Evolutionary conservation across 2,113 vertebrate species (phyloP), one percentile per base, ranked within the genome.

Genomic region (Ivindomyrus marchei): DNA sequence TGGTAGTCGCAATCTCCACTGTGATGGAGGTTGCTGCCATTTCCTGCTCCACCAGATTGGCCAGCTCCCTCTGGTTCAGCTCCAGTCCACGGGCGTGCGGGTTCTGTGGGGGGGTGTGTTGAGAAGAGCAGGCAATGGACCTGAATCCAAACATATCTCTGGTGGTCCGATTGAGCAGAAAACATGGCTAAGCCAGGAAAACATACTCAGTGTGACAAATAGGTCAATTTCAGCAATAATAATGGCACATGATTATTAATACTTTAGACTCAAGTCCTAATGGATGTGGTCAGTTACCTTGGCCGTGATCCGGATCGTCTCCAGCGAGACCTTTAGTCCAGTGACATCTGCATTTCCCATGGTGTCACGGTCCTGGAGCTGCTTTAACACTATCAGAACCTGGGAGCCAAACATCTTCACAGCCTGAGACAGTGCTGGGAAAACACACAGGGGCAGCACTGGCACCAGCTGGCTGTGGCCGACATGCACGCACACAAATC

Each of bases 41-140:
- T 95, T 99, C 98, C 91, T 97, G 97, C 93, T 99, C 98, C 92
- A 99, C 98, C 92, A 99, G 91, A 92, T 95, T 96, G 3, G 97
- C 98, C 93, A 99, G 95, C 92, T 98, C 97, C 77, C 97, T 97
- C 90, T 97, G 97, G 62, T 94, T 94, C 85, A 99, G 87, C 0
- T 99, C 98, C 89, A 96, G 95, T 0, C 97, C 96, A 91, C 92
- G 97, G 1, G 97, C 97, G 13, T 95, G 94, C 88, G 99, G 93
- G 85, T 97, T 97, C 98, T 99, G 86, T 39, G 92, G 31, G 70
- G 70, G 70, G 13, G 13, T 0, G 31, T 2, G 70, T 31, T 1
- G 70, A 39, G 36, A 39, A 39, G 36, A 77, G 17, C 31, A 85
- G 49, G 19, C 1, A 89, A 62, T 11, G 27, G 47, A 39, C 70